Conservation (phyloP, 1,140 invertebrate species). For the Hyposmocoma kahamanoa region DNA sequence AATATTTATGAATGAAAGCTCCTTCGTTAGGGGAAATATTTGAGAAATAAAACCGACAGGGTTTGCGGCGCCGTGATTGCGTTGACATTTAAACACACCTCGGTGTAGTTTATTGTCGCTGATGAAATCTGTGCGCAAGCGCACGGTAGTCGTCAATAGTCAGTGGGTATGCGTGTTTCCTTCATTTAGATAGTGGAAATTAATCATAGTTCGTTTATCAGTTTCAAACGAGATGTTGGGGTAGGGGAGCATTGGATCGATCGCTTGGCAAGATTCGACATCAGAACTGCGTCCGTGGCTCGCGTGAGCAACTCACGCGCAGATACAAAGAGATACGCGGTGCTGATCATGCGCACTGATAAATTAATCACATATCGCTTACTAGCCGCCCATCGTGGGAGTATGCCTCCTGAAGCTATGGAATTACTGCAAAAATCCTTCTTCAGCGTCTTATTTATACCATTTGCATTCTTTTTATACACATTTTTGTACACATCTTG, state of each 20-base stretch:
- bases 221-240: constrained; percentile 26
- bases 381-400: constrained; percentile 31
- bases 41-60: background rate
- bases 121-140: background rate
- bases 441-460: no score
- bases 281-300: constrained; percentile 16
- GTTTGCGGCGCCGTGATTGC: constrained; percentile 9
- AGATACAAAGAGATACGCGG: constrained; percentile 44
- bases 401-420: constrained; percentile 15
- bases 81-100: constrained; percentile 13
- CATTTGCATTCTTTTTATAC: no score
- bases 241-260: constrained; percentile 22
- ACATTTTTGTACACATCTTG: no score
- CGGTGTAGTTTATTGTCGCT: background rate
- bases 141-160: constrained; percentile 1
- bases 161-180: constrained; percentile 9
- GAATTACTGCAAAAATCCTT: constrained; percentile 8
- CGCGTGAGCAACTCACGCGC: constrained; percentile 32
- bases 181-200: constrained; percentile 24
- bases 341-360: constrained; percentile 55
- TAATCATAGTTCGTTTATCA: constrained; percentile 37
- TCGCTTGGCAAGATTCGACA: constrained; percentile 33
- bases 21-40: constrained; percentile 2
- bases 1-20: constrained; percentile 23
- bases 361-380: constrained; percentile 55